These are phyloP conservation scores for Decapterus maruadsi DNA, from an alignment of 2,797 vertebrate species.

Conservation along the genomic window DNA sequence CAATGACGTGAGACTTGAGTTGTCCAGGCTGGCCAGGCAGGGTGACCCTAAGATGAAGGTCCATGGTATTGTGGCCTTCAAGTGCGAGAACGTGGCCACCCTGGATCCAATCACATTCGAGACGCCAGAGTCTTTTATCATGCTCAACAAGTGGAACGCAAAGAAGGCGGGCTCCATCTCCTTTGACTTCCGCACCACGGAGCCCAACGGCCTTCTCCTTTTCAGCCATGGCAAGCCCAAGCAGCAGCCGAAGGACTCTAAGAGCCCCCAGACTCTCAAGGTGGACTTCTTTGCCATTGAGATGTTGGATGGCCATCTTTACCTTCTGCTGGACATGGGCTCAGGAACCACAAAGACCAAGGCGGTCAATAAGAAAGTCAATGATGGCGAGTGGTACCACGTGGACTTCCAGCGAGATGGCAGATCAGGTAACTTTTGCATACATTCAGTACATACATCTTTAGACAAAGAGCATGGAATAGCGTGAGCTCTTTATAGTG, in stretches of 20 bases:
- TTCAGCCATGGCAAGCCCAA: conserved; percentile 98
- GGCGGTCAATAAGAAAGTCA: conserved; percentile 97
- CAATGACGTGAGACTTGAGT: conserved; percentile 95
- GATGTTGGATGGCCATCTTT: conserved; percentile 97
- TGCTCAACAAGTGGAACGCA: conserved; percentile 97
- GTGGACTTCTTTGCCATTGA: conserved; percentile 99
- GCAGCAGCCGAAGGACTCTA: conserved; percentile 94
- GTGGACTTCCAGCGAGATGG: conserved; percentile 98
- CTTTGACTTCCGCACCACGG: conserved; percentile 98
- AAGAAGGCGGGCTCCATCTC: conserved; percentile 99
- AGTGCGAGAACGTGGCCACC: conserved; percentile 98
- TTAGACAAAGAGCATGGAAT: not conserved
- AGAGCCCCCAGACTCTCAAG: conserved; percentile 92
- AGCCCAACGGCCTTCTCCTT: conserved; percentile 96
- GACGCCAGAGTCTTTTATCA: conserved; percentile 96
- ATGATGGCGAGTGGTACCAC: conserved; percentile 99
- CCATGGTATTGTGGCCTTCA: conserved; percentile 96
- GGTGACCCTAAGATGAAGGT: conserved; percentile 97
- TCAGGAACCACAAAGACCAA: conserved; percentile 97
- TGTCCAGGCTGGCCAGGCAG: conserved; percentile 95
- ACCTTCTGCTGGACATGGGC: conserved; percentile 97
- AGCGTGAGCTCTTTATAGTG: not conserved
- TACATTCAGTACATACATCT: not conserved
- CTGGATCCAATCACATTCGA: conserved; percentile 98
- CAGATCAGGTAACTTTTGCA: conserved; percentile 89